These are phyloP conservation scores for Xenops minutus DNA, from an alignment of 2,797 vertebrate species.

Conservation along the genomic window DNA sequence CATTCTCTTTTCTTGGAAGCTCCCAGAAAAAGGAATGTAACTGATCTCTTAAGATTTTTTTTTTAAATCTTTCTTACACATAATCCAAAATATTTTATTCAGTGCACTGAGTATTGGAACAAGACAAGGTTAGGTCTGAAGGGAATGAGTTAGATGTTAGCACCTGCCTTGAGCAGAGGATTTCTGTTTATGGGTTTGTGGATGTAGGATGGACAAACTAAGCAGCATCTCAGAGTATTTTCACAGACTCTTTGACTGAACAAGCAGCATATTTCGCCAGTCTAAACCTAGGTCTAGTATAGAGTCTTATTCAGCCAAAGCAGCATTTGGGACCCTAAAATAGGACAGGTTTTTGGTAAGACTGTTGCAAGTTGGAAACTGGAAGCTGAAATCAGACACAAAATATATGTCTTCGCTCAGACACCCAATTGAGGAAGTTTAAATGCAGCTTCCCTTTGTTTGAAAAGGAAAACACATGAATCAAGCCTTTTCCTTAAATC, in stretches of 20 bases:
- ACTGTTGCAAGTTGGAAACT: background rate
- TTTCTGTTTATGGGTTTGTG: background rate
- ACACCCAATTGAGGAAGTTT: background rate
- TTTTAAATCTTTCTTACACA: background rate
- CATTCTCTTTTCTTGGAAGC: background rate
- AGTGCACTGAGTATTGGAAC: background rate
- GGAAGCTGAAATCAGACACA: background rate
- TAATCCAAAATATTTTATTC: background rate
- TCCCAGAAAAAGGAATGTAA: background rate
- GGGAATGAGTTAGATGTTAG: background rate
- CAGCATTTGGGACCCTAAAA: background rate
- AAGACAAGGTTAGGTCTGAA: background rate
- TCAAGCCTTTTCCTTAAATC: slow-evolving; percentile 56
- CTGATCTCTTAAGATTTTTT: background rate
- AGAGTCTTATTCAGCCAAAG: background rate
- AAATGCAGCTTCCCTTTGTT: slow-evolving; percentile 21
- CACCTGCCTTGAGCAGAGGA: background rate
- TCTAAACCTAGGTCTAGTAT: background rate
- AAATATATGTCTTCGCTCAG: background rate
- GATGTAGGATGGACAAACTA: background rate
- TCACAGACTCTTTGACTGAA: background rate
- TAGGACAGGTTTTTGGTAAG: background rate
- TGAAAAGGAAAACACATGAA: slow-evolving; percentile 35
- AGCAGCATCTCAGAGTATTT: background rate
- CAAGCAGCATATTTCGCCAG: background rate